Evolutionary conservation across 53 echinoderm and acorn worm genomes (phyloP), one percentile per base, ranked within the genome.

Genomic region (Stichopus horrens): DNA sequence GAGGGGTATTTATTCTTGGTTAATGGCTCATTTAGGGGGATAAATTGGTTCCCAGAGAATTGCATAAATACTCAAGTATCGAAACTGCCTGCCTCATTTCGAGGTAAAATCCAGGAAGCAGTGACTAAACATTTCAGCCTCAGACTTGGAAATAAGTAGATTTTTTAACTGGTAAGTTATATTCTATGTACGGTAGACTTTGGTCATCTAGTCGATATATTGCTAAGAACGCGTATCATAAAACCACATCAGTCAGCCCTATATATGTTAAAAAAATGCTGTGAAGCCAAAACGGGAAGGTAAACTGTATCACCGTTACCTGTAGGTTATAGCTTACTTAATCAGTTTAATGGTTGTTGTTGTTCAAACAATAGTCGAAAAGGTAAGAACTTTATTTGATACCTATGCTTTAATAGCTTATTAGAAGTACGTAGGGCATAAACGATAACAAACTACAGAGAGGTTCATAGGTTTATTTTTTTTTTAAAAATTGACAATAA

Each of bases 121-220:
- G 6, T 37, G 71, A 20, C 22, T 58, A 57, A 81, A 81, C 57
- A 81, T 20, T 58, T 21, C 19, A n/a, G 57, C 81, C 7, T 16
- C 81, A n/a, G 57, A 81, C 55, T 81, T 11, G 81, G 81, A 81
- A 81, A 81, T 81, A 81, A 81, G 81, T 81, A 57, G 57, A 81
- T 21, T 20, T 55, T 37, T 37, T 37, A 1, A 37, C 37, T 37
- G 37, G 37, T 37, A 37, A 81, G 18, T 22, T 13, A n/a, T 13
- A 54, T 22, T 56, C 57, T 57, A 81, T 57, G 57, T 8, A 4
- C 5, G 21, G 8, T 16, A 81, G 81, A 81, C 81, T 81, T 81
- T 81, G 81, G 8, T 81, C 81, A 57, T 22, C 57, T 4, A 22
- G 53, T 19, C 22, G 19, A 18, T 13, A 20, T 71, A 71, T 71